Base-by-base conservation (phyloP, 2,888 invertebrate species). In the Melanchra persicariae region DNA sequence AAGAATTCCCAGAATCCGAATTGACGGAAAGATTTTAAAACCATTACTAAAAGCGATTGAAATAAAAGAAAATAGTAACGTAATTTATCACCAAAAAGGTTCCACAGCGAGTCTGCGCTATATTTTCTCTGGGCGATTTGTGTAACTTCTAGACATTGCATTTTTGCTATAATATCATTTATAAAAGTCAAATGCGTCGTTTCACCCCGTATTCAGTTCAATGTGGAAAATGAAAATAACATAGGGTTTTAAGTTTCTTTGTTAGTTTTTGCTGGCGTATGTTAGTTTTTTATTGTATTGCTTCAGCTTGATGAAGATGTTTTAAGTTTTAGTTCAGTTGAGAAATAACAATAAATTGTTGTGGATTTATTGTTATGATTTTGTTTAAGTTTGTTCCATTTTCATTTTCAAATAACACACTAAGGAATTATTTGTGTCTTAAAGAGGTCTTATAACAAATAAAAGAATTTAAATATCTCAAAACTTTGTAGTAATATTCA, bases 131-230 rank as follows among this genome's bases (percentile, higher is more conserved):
- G 58, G 70, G 66, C 81, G 79, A 81, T 81, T 85, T 81, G 67
- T 75, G 68, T 71, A 74, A 78, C 61, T 69, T 73, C 70, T 74
- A 77, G 82, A 81, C 83, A 77, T 74, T 82, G 83, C 80, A 82
- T 82, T 82, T 75, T 83, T 83, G 69, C 80, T 78, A 81, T 82
- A 78, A 83, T 81, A 80, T 82, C 81, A 85, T 86, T 83, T 86
- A 85, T 87, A 80, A 83, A 86, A 85, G 87, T 87, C 87, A 85
- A 83, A 82, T 74, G 86, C 84, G 79, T 84, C 87, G 82, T 86
- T 87, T 79, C 84, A 83, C 85, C 77, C 77, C 73, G 64, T 74
- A 74, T 75, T 82, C 73, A 74, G 74, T 84, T 75, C 45, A 75
- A 74, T 78, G 75, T 72, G 51, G 61, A 72, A 79, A 81, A 77